Conservation (phyloP, 2,888 invertebrate species). For the Lepetodrilus schrolli region DNA sequence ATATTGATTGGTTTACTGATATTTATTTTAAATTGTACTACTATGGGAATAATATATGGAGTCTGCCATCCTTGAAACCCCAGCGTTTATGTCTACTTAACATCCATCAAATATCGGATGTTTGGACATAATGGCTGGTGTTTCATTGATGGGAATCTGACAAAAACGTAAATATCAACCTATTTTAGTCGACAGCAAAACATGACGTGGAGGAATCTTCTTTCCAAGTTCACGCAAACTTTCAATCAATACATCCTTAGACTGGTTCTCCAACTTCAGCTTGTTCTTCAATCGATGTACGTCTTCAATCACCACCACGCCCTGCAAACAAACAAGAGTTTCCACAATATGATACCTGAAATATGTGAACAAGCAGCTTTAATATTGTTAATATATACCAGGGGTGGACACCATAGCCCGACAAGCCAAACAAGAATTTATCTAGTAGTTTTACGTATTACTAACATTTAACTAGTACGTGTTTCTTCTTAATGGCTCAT, state of each 20-base stretch:
- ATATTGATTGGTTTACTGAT: too few relatives aligned
- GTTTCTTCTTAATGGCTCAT: too few relatives aligned
- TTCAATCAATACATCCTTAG: conserved; percentile 52
- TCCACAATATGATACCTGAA: too few relatives aligned
- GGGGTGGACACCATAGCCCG: too few relatives aligned
- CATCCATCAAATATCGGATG: background rate
- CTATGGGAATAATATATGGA: background rate
- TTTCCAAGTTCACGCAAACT: conserved; percentile 59
- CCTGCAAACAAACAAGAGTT: conserved; percentile 46
- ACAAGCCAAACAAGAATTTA: too few relatives aligned
- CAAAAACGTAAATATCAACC: conserved; percentile 55
- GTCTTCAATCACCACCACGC: conserved; percentile 71
- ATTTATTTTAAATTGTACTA: too few relatives aligned
- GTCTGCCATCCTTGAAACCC: background rate
- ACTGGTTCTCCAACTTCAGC: conserved; percentile 57
- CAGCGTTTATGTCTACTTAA: background rate
- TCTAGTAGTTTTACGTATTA: too few relatives aligned
- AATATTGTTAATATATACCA: too few relatives aligned
- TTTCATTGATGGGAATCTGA: background rate
- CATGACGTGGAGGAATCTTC: conserved; percentile 67
- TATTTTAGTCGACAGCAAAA: conserved; percentile 67
- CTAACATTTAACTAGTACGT: too few relatives aligned
- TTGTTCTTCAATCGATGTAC: conserved; percentile 61
- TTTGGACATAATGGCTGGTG: background rate
- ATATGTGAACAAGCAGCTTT: too few relatives aligned